Conservation (phyloP, 2,113 vertebrate species). For the Pelodiscus sinensis region DNA sequence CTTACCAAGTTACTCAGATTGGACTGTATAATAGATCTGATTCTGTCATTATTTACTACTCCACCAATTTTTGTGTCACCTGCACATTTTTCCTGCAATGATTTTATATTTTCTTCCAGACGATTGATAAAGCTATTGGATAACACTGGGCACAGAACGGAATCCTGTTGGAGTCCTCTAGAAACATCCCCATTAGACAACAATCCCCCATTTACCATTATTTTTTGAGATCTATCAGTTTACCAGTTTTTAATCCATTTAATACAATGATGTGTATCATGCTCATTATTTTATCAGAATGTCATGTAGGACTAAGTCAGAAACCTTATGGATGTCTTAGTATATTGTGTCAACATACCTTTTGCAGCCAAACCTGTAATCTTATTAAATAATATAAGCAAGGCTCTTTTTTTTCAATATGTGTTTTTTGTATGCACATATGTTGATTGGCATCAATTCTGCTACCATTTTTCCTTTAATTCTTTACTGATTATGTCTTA, state of each 20-base stretch:
- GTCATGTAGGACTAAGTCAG: neutral
- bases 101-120: neutral
- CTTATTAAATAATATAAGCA: neutral
- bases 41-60: neutral
- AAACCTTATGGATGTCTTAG: neutral
- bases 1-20: neutral
- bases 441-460: neutral
- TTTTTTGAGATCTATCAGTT: neutral
- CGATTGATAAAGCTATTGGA: neutral
- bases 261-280: neutral
- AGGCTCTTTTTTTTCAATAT: neutral
- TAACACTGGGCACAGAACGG: neutral
- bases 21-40: neutral
- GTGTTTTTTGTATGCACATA: neutral
- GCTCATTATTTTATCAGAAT: neutral
- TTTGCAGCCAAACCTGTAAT: neutral
- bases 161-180: neutral
- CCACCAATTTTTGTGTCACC: neutral
- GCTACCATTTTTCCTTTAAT: neutral
- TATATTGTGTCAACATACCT: neutral
- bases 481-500: neutral
- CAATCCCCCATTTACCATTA: neutral
- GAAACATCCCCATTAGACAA: neutral
- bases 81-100: neutral
- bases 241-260: neutral